phyloP scores from a whole-genome alignment of 1,140 invertebrate genomes.

The Anoplolepis gracilipes region DNA sequence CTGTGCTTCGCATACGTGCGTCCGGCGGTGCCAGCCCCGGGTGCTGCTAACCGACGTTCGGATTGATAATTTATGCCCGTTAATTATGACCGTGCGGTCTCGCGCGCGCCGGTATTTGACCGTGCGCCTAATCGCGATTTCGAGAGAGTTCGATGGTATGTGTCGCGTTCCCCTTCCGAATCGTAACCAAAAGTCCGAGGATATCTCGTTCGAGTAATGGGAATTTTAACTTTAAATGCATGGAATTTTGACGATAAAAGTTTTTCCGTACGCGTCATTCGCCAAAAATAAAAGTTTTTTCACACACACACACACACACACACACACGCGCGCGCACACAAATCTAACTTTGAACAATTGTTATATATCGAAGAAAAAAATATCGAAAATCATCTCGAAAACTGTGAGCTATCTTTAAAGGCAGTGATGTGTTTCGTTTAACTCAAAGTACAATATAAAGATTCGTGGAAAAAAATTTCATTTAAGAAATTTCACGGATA shows the following conservation, averaged over 20 bases:
- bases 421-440: background rate
- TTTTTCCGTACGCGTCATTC: background rate
- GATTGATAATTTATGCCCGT: conserved; percentile 86
- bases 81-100: conserved; percentile 84
- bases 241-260: background rate
- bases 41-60: conserved; percentile 82
- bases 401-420: background rate
- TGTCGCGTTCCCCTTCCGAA: background rate
- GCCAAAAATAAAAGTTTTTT: background rate
- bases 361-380: background rate
- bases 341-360: background rate
- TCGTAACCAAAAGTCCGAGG: conserved; percentile 10
- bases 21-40: conserved; percentile 75
- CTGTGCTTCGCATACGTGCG: conserved; percentile 53
- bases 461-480: background rate
- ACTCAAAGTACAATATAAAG: background rate
- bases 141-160: conserved; percentile 43
- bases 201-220: background rate
- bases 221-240: background rate
- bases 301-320: too few relatives aligned
- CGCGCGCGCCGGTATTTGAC: conserved; percentile 69
- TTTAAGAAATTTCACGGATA: background rate
- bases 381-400: background rate
- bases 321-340: too few relatives aligned
- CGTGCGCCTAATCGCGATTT: conserved; percentile 72